Percentiles rank a stretch among this genome's conserved stretches.
These are phyloP conservation scores for Aphrocallistes beatrix DNA, from an alignment of 37 sponge, comb jelly and placozoan species.

Conservation along the genomic window DNA sequence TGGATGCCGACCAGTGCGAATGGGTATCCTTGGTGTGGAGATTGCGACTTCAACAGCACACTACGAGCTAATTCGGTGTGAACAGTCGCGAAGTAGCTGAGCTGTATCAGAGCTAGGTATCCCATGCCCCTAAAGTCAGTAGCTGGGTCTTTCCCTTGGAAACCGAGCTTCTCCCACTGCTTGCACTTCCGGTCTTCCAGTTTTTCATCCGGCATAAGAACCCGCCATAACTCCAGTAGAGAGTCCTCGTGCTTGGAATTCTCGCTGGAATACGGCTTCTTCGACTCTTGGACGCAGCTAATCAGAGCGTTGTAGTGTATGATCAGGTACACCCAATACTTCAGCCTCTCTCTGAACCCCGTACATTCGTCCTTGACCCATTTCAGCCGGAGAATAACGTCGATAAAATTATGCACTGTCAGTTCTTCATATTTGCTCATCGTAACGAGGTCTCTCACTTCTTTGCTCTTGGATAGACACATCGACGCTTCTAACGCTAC, in stretches of 20 bases:
- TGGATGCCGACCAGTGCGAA: constrained; percentile 74
- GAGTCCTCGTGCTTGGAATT: neutral
- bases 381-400: neutral
- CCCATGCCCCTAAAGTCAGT: constrained; percentile 98
- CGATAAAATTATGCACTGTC: neutral
- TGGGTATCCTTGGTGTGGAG: constrained; percentile 38
- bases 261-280: neutral
- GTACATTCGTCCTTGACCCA: neutral
- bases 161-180: constrained; percentile 88
- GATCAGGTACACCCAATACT: neutral
- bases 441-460: neutral
- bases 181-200: constrained; percentile 48
- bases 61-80: neutral
- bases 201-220: constrained; percentile 38
- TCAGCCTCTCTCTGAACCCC: neutral
- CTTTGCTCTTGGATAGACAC: neutral
- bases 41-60: constrained; percentile 24
- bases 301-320: neutral
- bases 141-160: constrained; percentile 91
- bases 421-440: neutral
- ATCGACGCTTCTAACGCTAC: neutral
- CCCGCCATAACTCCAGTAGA: constrained; percentile 52
- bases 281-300: neutral
- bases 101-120: constrained; percentile 41
- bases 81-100: neutral